Base-by-base conservation (phyloP, 2,797 vertebrate genomes). In the Esox masquinongy region DNA sequence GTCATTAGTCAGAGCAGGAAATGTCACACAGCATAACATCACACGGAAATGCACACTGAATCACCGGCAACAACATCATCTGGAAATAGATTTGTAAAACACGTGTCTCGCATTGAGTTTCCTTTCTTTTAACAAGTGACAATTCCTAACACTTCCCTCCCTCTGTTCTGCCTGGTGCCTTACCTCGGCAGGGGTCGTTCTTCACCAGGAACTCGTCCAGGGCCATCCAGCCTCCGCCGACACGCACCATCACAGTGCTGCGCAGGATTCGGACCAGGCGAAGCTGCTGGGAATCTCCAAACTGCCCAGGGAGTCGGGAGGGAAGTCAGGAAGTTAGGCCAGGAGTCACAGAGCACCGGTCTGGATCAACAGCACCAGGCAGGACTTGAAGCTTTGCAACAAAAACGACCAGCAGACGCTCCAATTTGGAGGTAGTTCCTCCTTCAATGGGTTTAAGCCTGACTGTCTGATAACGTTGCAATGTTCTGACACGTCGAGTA, bases 151-250 rank as follows among this genome's bases (percentile, higher is more conserved):
- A 19, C 17, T 19, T 7, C 29, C 64, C 31, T 36, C 76, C 59
- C 70, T 12, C 2, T 53, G 16, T 51, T 17, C 50, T 51, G 15
- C n/a, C 7, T 70, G 68, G 85, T 63, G 75, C 74, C 88, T 85
- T 94, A 99, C 98, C 98, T 94, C 98, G 93, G 90, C 98, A 99
- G 12, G 98, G 98, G 90, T 99, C 98, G 0, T 99, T 99, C 94
- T 99, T 99, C 89, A 99, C 98, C 77, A 99, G 92, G 91, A 99
- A 99, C 90, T 99, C 98, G 80, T 99, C 98, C 5, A 99, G 95
- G 1, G 98, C 98, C 98, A 99, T 99, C 98, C 98, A 99, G 84
- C 98, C 98, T 72, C 98, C 98, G 77, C 98, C 98, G 49, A 99
- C 98, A 0, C 98, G 97, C 86, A 99, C 98, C 98, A 99, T 99